Percentiles rank a stretch among this genome's conserved stretches.
These are phyloP conservation scores for Augochlorella aurata DNA, from an alignment of 2,888 invertebrate species.

Conservation along the genomic window DNA sequence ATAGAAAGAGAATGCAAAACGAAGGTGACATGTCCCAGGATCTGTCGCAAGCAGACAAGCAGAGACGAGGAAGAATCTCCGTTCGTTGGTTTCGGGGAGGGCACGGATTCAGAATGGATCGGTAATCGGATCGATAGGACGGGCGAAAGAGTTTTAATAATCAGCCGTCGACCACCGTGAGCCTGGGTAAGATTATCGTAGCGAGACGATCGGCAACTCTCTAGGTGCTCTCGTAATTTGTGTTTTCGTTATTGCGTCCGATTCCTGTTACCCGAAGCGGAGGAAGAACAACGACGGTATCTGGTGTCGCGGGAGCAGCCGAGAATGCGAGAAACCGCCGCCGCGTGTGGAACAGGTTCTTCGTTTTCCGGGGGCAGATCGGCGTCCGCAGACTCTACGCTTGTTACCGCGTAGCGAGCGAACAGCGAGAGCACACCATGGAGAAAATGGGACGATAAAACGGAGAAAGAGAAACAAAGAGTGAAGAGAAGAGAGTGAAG, in stretches of 20 bases:
- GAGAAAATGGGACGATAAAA: constrained; percentile 4
- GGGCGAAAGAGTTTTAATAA: constrained; percentile 27
- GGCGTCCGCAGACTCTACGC: constrained; percentile 36
- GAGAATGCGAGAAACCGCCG: constrained; percentile 67
- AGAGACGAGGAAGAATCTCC: background rate
- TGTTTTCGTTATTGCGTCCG: constrained; percentile 61
- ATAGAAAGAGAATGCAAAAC: no score
- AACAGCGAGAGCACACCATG: background rate
- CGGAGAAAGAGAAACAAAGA: background rate
- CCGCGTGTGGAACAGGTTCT: constrained; percentile 73
- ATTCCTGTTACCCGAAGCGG: constrained; percentile 48
- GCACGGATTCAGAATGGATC: background rate
- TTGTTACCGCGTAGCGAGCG: constrained; percentile 46
- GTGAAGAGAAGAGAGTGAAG: background rate
- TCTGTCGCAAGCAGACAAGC: no score
- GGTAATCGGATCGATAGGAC: background rate
- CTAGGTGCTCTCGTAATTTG: constrained; percentile 65
- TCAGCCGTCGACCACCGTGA: constrained; percentile 42
- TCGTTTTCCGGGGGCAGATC: constrained; percentile 74
- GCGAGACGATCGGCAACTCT: constrained; percentile 46
- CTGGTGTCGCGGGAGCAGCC: constrained; percentile 57
- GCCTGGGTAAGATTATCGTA: constrained; percentile 40
- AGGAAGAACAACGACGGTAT: constrained; percentile 45
- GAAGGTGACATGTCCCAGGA: no score
- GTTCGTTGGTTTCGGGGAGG: background rate